Base-by-base conservation (phyloP, 2,113 vertebrate species). In the Spea multiplicata region DNA sequence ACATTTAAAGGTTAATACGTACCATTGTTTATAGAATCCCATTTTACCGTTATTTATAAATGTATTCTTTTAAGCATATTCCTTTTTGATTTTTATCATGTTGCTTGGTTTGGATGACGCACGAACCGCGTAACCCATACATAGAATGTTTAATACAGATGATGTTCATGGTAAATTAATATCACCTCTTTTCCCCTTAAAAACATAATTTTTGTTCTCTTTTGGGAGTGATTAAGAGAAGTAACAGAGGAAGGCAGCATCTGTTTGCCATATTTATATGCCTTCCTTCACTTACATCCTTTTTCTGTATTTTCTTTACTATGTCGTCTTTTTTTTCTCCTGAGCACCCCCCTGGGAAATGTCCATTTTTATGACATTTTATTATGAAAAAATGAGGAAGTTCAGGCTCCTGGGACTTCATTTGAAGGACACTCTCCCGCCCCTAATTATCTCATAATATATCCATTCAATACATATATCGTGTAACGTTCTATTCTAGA, bases 231-330 rank as follows among this genome's bases (percentile, higher is more conserved):
- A 80, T 80, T 80, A 86, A 90, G 80, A 66, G 79, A 81, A 84
- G 87, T 86, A 88, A 76, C 30, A 59, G 80, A 88, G 83, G 68
- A 83, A 83, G 82, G 85, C 84, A 75, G 49, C 86, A 89, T 92
- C 85, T 91, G 88, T 71, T 83, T 79, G 50, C 80, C 88, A 84
- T 83, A 87, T 90, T 91, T 71, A 76, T 83, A 81, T 87, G 74
- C 80, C 67, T 75, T 86, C 76, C 77, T 85, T 68, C 81, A 88
- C 71, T 84, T 86, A 8, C 86, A 82, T 64, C 81, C 82, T 84
- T 73, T 61, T 12, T 77, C 14, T 50, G 81, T 84, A 84, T 84
- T 88, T 84, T 84, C 44, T 83, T 85, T 78, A 80, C 76, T 76
- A 3, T 79, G 55, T 44, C 80, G 84, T 80, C 84, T 82, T 5